phyloP scores from a whole-genome alignment of 2,113 vertebrate genomes.

The Sporophila hypoxantha region DNA sequence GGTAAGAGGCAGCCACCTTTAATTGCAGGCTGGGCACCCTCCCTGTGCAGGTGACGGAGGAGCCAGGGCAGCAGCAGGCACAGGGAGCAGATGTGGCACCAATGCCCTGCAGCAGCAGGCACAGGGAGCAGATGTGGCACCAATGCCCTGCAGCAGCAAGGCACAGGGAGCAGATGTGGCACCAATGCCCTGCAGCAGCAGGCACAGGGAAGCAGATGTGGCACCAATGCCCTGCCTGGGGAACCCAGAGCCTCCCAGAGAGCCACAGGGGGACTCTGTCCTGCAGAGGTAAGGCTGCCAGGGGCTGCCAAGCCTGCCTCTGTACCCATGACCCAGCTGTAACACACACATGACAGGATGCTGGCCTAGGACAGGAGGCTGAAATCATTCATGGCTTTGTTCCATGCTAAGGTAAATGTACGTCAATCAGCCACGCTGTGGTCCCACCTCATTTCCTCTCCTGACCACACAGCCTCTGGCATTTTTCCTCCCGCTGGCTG shows the following conservation, averaged over 20 bases:
- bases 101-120: not conserved
- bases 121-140: no score
- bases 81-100: not conserved
- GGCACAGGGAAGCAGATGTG: not conserved
- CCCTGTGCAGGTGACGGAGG: not conserved
- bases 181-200: no score
- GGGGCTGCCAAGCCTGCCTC: not conserved
- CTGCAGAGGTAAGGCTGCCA: not conserved
- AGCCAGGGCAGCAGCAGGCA: not conserved
- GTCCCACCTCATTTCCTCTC: not conserved
- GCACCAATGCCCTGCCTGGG: not conserved
- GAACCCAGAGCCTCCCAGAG: not conserved
- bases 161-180: fast-evolving
- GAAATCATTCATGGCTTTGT: not conserved
- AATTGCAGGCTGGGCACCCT: not conserved
- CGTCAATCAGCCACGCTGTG: fast-evolving
- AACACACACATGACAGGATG: not conserved
- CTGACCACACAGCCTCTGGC: not conserved
- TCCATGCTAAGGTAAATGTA: not conserved
- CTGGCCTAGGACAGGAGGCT: not conserved
- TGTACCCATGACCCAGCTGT: not conserved
- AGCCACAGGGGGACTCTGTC: not conserved
- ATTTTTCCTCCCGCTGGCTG: not conserved
- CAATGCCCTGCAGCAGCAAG: not conserved
- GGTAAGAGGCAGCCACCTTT: not conserved